Evolutionary conservation across 2,797 vertebrate genomes (phyloP).

Genomic region (Lophotriccus pileatus): DNA sequence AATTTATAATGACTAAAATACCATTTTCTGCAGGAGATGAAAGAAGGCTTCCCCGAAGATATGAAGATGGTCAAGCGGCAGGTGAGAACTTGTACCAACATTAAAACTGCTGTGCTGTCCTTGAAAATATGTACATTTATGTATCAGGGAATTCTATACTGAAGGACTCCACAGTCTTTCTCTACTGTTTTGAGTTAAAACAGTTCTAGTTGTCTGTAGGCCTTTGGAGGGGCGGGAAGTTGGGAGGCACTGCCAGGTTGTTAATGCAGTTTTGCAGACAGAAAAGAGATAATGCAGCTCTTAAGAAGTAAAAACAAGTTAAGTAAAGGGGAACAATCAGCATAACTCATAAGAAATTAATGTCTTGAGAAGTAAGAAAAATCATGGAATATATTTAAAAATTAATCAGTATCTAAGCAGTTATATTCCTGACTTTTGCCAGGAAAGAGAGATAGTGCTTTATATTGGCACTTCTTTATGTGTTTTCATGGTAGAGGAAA

Average conservation of each 20-base stretch:
- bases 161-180: background rate
- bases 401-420: background rate
- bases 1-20: constrained; percentile 43
- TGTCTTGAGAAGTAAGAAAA: background rate
- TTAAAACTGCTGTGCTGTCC: background rate
- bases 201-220: background rate
- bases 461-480: background rate
- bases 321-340: background rate
- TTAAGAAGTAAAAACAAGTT: background rate
- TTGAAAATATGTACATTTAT: background rate
- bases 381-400: background rate
- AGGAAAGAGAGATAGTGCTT: background rate
- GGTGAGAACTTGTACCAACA: constrained; percentile 64
- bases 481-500: background rate
- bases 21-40: constrained; percentile 77
- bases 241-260: background rate
- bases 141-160: background rate
- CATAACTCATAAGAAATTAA: background rate
- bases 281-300: background rate
- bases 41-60: constrained; percentile 76
- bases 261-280: background rate
- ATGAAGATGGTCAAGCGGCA: constrained; percentile 79
- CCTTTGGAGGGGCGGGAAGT: background rate
- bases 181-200: background rate
- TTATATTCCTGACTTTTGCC: background rate